Conservation (phyloP, 2,113 vertebrate species). For the Cariama cristata region DNA sequence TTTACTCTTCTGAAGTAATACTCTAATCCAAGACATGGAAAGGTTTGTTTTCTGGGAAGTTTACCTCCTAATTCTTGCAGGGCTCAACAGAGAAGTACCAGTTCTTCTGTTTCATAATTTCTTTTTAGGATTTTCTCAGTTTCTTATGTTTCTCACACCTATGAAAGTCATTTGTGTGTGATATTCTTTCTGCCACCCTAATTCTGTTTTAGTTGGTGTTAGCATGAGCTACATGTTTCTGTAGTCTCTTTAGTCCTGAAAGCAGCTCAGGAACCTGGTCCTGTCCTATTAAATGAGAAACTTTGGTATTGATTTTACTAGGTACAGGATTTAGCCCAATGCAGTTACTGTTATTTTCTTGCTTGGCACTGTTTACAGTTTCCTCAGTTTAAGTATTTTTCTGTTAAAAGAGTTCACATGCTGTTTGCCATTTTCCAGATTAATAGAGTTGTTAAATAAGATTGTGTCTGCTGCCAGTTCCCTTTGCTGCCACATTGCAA, state of each 20-base stretch:
- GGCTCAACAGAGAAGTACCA: background rate
- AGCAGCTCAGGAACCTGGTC: background rate
- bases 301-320: background rate
- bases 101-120: background rate
- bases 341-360: background rate
- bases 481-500: background rate
- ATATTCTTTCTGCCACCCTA: background rate
- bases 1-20: background rate
- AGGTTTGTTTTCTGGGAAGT: background rate
- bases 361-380: background rate
- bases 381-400: background rate
- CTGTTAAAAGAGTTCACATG: background rate
- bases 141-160: background rate
- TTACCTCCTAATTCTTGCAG: background rate
- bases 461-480: background rate
- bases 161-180: background rate
- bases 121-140: background rate
- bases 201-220: background rate
- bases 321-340: background rate
- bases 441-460: conserved; percentile 8
- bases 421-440: background rate
- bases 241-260: background rate
- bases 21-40: background rate
- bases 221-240: background rate
- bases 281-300: background rate